Base-by-base conservation (phyloP, 2,113 vertebrate species). In the Aplodontia rufa region DNA sequence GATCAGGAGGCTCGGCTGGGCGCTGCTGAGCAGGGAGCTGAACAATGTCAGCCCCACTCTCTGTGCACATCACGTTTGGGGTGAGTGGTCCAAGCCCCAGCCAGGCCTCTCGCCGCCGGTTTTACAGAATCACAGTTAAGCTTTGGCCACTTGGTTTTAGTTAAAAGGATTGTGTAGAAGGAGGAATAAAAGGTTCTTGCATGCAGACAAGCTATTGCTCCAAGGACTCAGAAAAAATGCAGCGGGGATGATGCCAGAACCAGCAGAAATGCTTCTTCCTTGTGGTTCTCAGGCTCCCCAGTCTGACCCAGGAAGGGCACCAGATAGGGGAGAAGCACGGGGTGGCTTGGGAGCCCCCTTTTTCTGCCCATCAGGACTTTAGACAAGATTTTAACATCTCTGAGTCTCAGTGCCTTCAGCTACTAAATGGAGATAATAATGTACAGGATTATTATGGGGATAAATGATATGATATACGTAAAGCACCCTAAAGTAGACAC, bases 1-100 rank as follows among this genome's bases (percentile, higher is more conserved):
- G 95, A 92, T 94, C 6, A 26, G 74, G 66, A 97, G 88, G 91
- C 74, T 72, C 26, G 86, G 95, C 90, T 74, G 80, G 82, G 90
- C 80, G 71, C 69, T 32, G 79, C 75, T 66, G 2, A 93, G 74
- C 72, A 91, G 37, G 84, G 37, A 96, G 4, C 74, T 37, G 78
- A 89, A 97, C 93, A 95, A 87, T 90, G 49, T 75, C 51, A 16
- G 83, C 47, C 58, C 66, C 64, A 81, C 84, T 98, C 94, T 97
- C 92, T 92, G 93, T 19, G 97, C 96, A 95, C 85, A 55, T 97
- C 97, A 98, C 96, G 95, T 97, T 93, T 66, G 37, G 81, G 95
- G 93, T 75, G 90, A 81, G 72, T 6, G 26, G 69, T 90, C 81
- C 82, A 69, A 91, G 35, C 35, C 96, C 87, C 85, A 40, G 83